Evolutionary conservation across 2,113 vertebrate genomes (phyloP).

Genomic region (Notothenia rossii): DNA sequence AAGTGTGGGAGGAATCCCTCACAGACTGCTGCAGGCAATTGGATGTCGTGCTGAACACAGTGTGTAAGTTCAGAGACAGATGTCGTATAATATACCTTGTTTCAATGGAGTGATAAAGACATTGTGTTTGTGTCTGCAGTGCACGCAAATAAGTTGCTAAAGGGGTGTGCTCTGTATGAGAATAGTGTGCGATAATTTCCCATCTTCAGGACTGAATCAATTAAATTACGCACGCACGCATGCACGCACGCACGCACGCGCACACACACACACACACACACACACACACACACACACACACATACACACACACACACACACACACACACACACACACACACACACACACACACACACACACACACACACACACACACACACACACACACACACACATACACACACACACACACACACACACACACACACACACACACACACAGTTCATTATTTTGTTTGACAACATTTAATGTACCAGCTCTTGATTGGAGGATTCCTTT

Average conservation of each 20-base stretch:
- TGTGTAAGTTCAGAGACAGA: background rate
- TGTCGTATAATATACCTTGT: conserved; percentile 1
- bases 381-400: too few relatives aligned
- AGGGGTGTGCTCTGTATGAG: background rate
- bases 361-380: too few relatives aligned
- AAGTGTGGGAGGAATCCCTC: conserved; percentile 18
- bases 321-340: too few relatives aligned
- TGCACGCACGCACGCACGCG: background rate
- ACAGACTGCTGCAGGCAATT: conserved; percentile 15
- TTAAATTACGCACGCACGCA: background rate
- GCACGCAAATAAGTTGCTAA: conserved; percentile 20
- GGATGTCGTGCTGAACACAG: background rate
- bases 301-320: background rate
- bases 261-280: too few relatives aligned
- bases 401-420: background rate
- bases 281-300: too few relatives aligned
- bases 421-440: too few relatives aligned
- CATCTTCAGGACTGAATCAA: background rate
- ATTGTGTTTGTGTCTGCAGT: conserved; percentile 7
- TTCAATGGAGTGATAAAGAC: background rate
- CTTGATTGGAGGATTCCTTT: background rate
- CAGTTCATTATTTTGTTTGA: too few relatives aligned
- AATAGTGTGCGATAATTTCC: conserved; percentile 6
- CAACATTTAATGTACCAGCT: background rate
- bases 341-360: too few relatives aligned